A percentile compares a stretch with the other conserved stretches of the same genome.
Evolutionary conservation across 1,140 invertebrate genomes (phyloP).

Genomic region (Achatina immaculata): DNA sequence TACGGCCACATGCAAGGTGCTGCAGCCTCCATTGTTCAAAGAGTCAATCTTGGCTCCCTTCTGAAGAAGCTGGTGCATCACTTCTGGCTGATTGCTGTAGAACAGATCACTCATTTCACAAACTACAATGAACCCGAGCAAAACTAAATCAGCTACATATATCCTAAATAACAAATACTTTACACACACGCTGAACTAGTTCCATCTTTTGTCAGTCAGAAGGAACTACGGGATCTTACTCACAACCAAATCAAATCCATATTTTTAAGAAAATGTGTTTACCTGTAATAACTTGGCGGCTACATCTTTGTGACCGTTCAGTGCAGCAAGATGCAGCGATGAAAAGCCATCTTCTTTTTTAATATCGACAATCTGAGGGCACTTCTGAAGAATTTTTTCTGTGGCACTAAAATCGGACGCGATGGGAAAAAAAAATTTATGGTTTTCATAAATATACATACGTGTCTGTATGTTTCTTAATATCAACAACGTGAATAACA

Average conservation of each 20-base stretch:
- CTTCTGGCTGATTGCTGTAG: constrained; percentile 76
- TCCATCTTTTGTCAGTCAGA: too few relatives aligned
- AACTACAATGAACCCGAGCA: neutral
- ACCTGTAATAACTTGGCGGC: constrained; percentile 76
- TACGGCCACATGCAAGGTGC: constrained; percentile 88
- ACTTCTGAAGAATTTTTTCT: constrained; percentile 78
- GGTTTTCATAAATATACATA: too few relatives aligned
- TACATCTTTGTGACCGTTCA: constrained; percentile 87
- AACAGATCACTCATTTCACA: neutral
- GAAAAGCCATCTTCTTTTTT: constrained; percentile 93
- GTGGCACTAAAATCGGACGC: constrained; percentile 75
- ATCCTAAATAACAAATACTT: too few relatives aligned
- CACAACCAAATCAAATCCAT: too few relatives aligned
- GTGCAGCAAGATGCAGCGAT: constrained; percentile 84
- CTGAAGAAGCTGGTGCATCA: constrained; percentile 83
- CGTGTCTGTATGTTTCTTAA: too few relatives aligned
- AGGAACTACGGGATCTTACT: too few relatives aligned
- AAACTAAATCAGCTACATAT: too few relatives aligned
- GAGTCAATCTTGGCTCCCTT: constrained; percentile 84
- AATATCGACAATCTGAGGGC: constrained; percentile 83
- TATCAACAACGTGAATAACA: too few relatives aligned
- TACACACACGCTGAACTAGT: too few relatives aligned
- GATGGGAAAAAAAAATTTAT: too few relatives aligned
- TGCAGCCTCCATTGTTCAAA: constrained; percentile 84
- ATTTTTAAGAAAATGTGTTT: too few relatives aligned